These are phyloP conservation scores for Cygnus buccinator DNA, from an alignment of 2,113 vertebrate genomes.

Conservation along the genomic window DNA sequence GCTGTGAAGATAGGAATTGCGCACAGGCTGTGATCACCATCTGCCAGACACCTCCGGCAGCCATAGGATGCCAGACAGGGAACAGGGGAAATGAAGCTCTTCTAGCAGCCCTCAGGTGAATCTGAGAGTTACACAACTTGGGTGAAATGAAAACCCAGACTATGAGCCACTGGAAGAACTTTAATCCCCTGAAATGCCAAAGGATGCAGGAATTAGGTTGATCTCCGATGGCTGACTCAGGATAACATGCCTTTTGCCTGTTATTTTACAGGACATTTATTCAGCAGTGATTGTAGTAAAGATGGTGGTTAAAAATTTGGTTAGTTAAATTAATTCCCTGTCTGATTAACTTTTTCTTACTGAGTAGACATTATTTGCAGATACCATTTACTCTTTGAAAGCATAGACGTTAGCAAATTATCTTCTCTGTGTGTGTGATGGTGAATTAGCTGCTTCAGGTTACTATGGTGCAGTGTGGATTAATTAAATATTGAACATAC, in stretches of 20 bases:
- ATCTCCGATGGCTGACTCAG: background rate
- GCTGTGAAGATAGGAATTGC: background rate
- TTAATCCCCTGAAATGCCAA: background rate
- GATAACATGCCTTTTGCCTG: background rate
- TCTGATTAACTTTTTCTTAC: background rate
- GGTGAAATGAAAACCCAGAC: background rate
- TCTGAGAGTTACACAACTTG: background rate
- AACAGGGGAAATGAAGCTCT: background rate
- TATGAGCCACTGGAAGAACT: background rate
- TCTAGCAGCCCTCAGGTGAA: background rate
- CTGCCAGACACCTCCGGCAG: background rate
- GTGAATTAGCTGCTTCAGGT: background rate
- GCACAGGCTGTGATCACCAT: background rate
- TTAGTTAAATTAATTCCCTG: background rate
- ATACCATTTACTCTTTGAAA: background rate
- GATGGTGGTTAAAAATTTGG: no score
- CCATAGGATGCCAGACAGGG: background rate
- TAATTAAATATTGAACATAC: accelerated
- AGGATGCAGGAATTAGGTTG: background rate
- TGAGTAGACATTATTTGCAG: background rate
- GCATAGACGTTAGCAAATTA: background rate
- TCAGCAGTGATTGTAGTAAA: background rate
- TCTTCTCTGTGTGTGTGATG: no score
- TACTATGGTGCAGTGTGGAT: background rate
- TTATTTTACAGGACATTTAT: background rate